Conservation (phyloP, 2,113 vertebrate genomes). For the Myotis brandtii region DNA sequence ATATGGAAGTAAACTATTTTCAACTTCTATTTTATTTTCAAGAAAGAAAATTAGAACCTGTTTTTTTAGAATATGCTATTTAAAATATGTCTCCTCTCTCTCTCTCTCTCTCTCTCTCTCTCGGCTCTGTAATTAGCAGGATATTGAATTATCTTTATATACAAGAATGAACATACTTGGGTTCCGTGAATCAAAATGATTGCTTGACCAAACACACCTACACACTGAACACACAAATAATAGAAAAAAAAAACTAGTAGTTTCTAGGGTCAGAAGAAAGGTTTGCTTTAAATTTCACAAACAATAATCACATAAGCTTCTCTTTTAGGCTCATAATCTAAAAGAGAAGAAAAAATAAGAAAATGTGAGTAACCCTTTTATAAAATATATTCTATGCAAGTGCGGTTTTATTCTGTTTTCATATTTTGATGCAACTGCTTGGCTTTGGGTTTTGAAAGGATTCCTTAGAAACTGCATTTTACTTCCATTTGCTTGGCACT, state of each 20-base stretch:
- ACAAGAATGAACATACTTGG: not conserved
- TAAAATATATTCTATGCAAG: not conserved
- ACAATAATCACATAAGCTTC: not conserved
- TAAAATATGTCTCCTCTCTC: conserved; percentile 5
- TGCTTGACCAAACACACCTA: not conserved
- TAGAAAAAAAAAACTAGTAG: not conserved
- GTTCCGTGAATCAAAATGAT: not conserved
- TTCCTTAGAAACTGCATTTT: not conserved
- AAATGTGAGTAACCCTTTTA: not conserved
- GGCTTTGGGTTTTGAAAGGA: not conserved
- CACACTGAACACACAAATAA: not conserved
- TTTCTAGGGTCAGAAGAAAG: conserved; percentile 74
- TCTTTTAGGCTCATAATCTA: not conserved
- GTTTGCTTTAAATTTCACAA: conserved; percentile 13
- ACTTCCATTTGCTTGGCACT: not conserved
- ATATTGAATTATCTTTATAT: not conserved
- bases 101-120: not conserved
- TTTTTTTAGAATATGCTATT: not conserved
- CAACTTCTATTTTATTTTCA: not conserved
- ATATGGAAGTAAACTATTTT: not conserved
- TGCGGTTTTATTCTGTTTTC: not conserved
- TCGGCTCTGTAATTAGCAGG: not conserved
- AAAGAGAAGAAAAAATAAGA: not conserved
- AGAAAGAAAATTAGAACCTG: not conserved
- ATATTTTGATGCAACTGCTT: not conserved